phyloP scores from a whole-genome alignment of 2,888 invertebrate genomes.

The Rhorus exstirpatorius region DNA sequence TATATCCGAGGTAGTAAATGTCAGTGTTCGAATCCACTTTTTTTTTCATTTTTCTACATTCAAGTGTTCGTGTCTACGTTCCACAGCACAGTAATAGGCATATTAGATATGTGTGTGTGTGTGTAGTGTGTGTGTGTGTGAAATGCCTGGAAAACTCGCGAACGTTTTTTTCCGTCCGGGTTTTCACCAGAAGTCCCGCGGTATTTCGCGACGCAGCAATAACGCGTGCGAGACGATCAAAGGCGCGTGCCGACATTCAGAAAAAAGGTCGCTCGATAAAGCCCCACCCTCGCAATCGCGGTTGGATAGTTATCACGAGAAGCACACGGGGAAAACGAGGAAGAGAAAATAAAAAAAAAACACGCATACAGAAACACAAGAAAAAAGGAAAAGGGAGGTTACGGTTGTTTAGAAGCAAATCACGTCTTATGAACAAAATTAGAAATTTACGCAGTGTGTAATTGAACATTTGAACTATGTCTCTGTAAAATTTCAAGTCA shows the following conservation, averaged over 20 bases:
- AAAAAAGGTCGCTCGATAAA: conserved; percentile 67
- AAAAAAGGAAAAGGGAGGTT: conserved; percentile 28
- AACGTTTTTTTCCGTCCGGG: no score
- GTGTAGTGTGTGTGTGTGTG: no score
- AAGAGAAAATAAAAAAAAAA: neutral
- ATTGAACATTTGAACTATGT: no score
- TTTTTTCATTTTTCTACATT: conserved; percentile 46
- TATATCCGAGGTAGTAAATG: conserved; percentile 26
- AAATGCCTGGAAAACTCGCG: no score
- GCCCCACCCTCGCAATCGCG: conserved; percentile 52
- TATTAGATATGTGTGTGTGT: no score
- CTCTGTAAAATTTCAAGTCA: no score
- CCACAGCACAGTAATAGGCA: no score
- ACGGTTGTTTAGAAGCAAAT: no score
- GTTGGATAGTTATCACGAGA: conserved; percentile 52
- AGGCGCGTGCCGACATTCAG: conserved; percentile 63
- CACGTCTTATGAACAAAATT: no score
- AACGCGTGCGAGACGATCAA: conserved; percentile 57
- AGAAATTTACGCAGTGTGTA: no score
- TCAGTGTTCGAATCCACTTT: conserved; percentile 19
- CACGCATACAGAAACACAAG: no score
- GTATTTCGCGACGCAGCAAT: conserved; percentile 57
- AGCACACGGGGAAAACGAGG: conserved; percentile 13
- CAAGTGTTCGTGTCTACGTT: conserved; percentile 25
- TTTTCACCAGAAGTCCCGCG: neutral